Evolutionary conservation across 2,888 invertebrate genomes (phyloP), one percentile per base, ranked within the genome.

Genomic region (Andrena haemorrhoa): DNA sequence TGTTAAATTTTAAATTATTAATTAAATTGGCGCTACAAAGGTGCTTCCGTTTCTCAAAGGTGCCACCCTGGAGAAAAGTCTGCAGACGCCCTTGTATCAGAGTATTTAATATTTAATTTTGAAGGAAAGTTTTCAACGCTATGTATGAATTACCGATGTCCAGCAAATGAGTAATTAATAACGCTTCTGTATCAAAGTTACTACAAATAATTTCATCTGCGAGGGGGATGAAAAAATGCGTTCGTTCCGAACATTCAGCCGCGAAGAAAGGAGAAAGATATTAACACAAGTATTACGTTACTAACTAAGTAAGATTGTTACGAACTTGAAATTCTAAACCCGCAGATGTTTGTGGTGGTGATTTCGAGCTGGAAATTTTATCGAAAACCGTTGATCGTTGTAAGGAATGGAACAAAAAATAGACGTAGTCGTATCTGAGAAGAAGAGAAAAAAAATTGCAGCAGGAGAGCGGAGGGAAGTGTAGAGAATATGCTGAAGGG

Each of bases 271-370:
- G 20, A 5, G 2, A 58, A 31, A 49, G 41, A 51, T 53, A 60
- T 20, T 23, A 66, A 41, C 35, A 51, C 53, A 72, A 8, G 29
- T 68, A 56, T 56, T 53, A 35, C 33, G 64, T 64, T 49, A 33
- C 20, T 35, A 33, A 29, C 47, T 65, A 23, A 47, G 20, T 64
- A 75, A 64, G 49, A 35, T 79, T 79, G 75, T 70, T 65, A 64
- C 69, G 33, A 47, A 47, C 26, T 53, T 66, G 2, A 53, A 60
- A 53, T 65, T 41, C 8, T 31, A 70, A 70, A 51, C 20, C 41
- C 2, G 47, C 31, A 68, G 49, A 77, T 49, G 33, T 76, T 72
- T 49, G n/a, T 61, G 47, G 70, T 6, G 20, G 29, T 58, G 66
- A 61, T 23, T 66, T 26, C 58, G 58, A 53, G 29, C 12, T 10